These are phyloP conservation scores for Microcaecilia unicolor DNA, from an alignment of 2,797 vertebrate species.

Conservation along the genomic window DNA sequence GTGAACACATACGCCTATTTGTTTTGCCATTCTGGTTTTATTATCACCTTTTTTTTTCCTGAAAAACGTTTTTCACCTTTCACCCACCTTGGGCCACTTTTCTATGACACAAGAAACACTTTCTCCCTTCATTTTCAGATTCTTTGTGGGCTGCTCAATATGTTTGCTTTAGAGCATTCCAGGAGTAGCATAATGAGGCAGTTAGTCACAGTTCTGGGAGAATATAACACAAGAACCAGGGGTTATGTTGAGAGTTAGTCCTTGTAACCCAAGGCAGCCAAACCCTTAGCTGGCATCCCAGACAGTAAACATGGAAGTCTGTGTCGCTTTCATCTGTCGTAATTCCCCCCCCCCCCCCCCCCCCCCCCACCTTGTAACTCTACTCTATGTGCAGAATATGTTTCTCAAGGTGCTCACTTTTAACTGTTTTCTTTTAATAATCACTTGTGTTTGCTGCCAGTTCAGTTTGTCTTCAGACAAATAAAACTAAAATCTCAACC, in stretches of 20 bases:
- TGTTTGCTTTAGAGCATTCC: constrained; percentile 46
- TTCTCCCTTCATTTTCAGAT: constrained; percentile 18
- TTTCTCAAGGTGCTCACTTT: too few relatives aligned
- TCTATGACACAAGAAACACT: constrained; percentile 21
- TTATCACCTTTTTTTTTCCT: too few relatives aligned
- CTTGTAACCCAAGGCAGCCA: constrained; percentile 23
- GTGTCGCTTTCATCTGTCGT: constrained; percentile 6
- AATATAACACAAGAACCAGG: constrained; percentile 20
- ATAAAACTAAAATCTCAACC: too few relatives aligned
- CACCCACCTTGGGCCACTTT: background rate
- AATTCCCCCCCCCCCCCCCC: too few relatives aligned
- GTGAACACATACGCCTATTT: too few relatives aligned
- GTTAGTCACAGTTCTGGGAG: constrained; percentile 47
- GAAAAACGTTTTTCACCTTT: constrained; percentile 13
- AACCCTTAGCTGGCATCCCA: constrained; percentile 11
- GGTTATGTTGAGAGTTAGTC: constrained; percentile 30
- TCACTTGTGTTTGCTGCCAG: too few relatives aligned
- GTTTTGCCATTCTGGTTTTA: too few relatives aligned
- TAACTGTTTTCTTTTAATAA: too few relatives aligned
- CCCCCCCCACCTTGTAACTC: too few relatives aligned
- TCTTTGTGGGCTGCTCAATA: constrained; percentile 30
- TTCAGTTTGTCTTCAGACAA: too few relatives aligned
- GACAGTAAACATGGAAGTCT: constrained; percentile 10
- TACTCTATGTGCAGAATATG: too few relatives aligned
- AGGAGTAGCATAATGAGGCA: constrained; percentile 40